Conservation (phyloP, 2,113 vertebrate genomes). For the Colaptes auratus region DNA sequence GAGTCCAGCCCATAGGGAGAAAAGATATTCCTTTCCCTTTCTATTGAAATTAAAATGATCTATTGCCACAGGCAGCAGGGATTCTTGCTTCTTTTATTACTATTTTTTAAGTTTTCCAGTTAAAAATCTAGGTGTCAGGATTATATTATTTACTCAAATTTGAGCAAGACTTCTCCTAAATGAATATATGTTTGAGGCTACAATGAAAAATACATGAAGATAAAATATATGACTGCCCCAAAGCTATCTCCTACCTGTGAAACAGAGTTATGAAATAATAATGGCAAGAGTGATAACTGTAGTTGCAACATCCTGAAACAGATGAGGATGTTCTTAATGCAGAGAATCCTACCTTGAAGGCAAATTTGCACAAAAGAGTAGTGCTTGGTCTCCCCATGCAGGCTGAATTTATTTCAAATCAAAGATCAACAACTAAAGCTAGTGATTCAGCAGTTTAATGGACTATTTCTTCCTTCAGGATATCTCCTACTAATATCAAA, state of each 20-base stretch:
- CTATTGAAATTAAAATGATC: slow-evolving; percentile 8
- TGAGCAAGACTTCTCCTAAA: neutral
- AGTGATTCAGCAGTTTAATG: slow-evolving; percentile 53
- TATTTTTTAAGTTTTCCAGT: neutral
- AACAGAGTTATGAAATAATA: slow-evolving; percentile 55
- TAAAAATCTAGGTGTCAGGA: neutral
- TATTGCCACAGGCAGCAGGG: neutral
- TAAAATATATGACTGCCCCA: slow-evolving; percentile 44
- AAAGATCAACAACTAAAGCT: slow-evolving; percentile 50
- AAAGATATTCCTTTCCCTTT: neutral
- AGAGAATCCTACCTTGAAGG: slow-evolving; percentile 24
- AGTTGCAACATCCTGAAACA: slow-evolving; percentile 29
- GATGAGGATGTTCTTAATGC: slow-evolving; percentile 10
- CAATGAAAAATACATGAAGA: slow-evolving; percentile 54
- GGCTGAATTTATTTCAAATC: slow-evolving; percentile 25
- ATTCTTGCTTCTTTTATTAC: neutral
- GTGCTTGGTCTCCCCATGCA: slow-evolving; percentile 7
- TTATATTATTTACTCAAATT: slow-evolving; percentile 15
- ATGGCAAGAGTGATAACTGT: slow-evolving; percentile 38
- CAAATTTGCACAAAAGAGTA: slow-evolving; percentile 30
- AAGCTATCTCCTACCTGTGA: slow-evolving; percentile 52
- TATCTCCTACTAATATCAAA: neutral
- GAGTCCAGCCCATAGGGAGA: neutral
- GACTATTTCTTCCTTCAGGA: slow-evolving; percentile 21
- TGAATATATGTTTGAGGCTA: neutral